Conservation (phyloP, 2,888 invertebrate genomes). For the Xanthorhoe designata region DNA sequence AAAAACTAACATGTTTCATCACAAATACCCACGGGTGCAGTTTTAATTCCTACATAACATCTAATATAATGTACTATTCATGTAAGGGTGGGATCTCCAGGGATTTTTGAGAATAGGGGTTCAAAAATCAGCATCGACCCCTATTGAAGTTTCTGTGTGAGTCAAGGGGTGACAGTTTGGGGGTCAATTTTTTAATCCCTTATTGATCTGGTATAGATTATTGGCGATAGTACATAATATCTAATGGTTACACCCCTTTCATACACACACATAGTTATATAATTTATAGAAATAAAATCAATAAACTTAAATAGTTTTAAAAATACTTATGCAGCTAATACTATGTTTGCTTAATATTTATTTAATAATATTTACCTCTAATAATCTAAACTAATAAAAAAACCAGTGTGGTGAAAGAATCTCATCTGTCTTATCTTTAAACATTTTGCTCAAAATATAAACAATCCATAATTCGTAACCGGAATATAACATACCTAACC, state of each 20-base stretch:
- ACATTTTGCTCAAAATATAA: neutral
- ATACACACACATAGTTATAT: neutral
- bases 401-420: too few species aligned
- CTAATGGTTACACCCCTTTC: conserved; percentile 19
- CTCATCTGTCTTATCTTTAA: too few species aligned
- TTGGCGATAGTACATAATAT: conserved; percentile 29
- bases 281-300: neutral
- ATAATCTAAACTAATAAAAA: too few species aligned
- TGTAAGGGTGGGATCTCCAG: conserved; percentile 71
- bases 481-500: conserved; percentile 13
- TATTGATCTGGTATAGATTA: conserved; percentile 44
- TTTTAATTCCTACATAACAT: conserved; percentile 70
- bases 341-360: too few species aligned
- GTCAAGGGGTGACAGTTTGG: conserved; percentile 51
- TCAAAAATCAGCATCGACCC: conserved; percentile 67
- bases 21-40: conserved; percentile 54
- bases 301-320: too few species aligned
- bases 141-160: conserved; percentile 40
- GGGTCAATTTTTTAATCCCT: conserved; percentile 50
- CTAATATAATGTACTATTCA: conserved; percentile 67
- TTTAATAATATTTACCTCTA: too few species aligned
- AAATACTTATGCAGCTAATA: too few species aligned
- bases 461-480: neutral
- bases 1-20: conserved; percentile 34
- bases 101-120: conserved; percentile 70